Conservation (phyloP, 2,888 invertebrate species). For the Leptothorax acervorum region DNA sequence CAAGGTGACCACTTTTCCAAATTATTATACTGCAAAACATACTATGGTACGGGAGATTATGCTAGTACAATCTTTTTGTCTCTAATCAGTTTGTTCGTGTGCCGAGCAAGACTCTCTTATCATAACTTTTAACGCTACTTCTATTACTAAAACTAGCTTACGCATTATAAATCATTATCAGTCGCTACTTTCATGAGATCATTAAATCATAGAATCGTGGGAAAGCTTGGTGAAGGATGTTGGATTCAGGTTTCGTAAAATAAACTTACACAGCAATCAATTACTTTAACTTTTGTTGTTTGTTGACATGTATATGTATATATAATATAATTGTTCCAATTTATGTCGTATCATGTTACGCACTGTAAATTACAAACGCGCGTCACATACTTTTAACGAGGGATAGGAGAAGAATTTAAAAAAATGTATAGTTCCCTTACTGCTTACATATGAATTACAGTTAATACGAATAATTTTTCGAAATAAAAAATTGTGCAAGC, state of each 20-base stretch:
- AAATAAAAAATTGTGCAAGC: slow-evolving; percentile 1
- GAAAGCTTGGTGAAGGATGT: slow-evolving; percentile 74
- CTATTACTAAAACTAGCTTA: slow-evolving; percentile 57
- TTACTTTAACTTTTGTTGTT: slow-evolving; percentile 28
- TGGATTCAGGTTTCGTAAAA: slow-evolving; percentile 35
- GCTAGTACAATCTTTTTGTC: slow-evolving; percentile 4
- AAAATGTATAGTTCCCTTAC: slow-evolving; percentile 7
- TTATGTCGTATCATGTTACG: slow-evolving; percentile 15
- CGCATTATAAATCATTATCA: slow-evolving; percentile 46
- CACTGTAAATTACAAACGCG: slow-evolving; percentile 19
- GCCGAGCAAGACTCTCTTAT: slow-evolving; percentile 17
- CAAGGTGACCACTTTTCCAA: slow-evolving; percentile 60
- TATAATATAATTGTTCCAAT: not conserved
- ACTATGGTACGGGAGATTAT: not conserved
- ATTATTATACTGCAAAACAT: slow-evolving; percentile 47
- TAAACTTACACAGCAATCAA: slow-evolving; percentile 46
- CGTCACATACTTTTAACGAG: not conserved
- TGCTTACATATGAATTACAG: slow-evolving; percentile 34
- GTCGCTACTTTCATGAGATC: slow-evolving; percentile 18
- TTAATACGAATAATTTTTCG: slow-evolving; percentile 13
- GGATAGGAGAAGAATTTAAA: not conserved
- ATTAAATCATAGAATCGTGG: slow-evolving; percentile 62
- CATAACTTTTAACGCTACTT: slow-evolving; percentile 18
- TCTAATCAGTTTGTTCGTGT: not conserved
- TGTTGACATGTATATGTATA: not conserved